phyloP scores from a whole-genome alignment of 1,140 invertebrate genomes.

The Subanguina moxae region DNA sequence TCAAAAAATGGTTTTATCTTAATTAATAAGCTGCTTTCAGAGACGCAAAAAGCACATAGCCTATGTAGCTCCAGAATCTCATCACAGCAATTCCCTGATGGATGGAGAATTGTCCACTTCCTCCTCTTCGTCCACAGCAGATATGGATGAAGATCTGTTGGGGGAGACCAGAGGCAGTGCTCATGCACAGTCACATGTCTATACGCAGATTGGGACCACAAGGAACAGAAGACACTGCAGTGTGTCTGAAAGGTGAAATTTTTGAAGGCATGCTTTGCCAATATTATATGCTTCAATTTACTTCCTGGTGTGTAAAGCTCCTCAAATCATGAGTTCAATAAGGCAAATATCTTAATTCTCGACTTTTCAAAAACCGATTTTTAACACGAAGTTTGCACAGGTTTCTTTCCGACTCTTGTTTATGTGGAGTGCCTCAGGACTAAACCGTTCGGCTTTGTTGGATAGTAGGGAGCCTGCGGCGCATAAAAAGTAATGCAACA shows the following conservation, averaged over 20 bases:
- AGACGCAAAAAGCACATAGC: constrained; percentile 57
- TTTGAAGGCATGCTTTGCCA: background rate
- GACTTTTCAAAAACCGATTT: too few relatives aligned
- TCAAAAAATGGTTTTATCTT: background rate
- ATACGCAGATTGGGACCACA: background rate
- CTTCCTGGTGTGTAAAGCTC: too few relatives aligned
- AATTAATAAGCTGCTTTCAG: constrained; percentile 25
- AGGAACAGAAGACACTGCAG: constrained; percentile 3
- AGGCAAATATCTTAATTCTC: too few relatives aligned
- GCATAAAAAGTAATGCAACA: too few relatives aligned
- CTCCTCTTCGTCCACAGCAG: constrained; percentile 47
- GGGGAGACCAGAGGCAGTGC: background rate
- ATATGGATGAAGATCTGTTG: constrained; percentile 23
- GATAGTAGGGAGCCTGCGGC: too few relatives aligned
- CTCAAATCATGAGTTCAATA: too few relatives aligned
- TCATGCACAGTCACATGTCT: background rate
- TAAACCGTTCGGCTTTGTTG: too few relatives aligned
- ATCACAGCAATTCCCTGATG: constrained; percentile 58
- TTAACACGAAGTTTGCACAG: too few relatives aligned
- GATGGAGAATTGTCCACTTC: constrained; percentile 49
- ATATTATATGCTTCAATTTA: too few relatives aligned
- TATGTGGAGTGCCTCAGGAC: too few relatives aligned
- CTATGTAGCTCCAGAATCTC: constrained; percentile 57
- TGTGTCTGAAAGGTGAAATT: constrained; percentile 20
- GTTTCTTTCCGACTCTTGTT: too few relatives aligned